These are phyloP conservation scores for Picathartes gymnocephalus DNA, from an alignment of 2,113 vertebrate genomes.

Conservation along the genomic window DNA sequence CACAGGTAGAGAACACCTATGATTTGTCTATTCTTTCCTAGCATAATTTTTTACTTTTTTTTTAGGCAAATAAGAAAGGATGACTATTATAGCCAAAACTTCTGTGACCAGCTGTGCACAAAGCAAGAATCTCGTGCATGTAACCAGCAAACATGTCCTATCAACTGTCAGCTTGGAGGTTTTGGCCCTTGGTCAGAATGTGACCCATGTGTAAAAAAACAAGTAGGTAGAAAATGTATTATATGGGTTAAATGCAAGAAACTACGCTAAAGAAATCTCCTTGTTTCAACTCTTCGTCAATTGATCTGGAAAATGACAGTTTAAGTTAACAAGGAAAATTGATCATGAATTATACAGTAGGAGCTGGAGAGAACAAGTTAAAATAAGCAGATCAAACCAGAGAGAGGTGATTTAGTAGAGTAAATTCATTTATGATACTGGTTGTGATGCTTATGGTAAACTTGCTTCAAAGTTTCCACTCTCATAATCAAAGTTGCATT, in stretches of 20 bases:
- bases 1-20: not conserved
- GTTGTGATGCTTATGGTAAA: not conserved
- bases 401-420: not conserved
- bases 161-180: slow-evolving; percentile 83
- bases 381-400: not conserved
- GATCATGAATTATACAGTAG: not conserved
- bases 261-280: not conserved
- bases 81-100: slow-evolving; percentile 76
- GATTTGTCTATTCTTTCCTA: not conserved
- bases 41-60: not conserved
- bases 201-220: slow-evolving; percentile 84
- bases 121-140: slow-evolving; percentile 73
- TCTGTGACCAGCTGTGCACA: slow-evolving; percentile 76
- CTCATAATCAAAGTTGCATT: not conserved
- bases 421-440: not conserved
- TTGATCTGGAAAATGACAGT: not conserved
- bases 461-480: not conserved
- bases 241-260: not conserved
- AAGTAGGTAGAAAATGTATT: slow-evolving; percentile 64
- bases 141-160: slow-evolving; percentile 80
- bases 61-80: slow-evolving; percentile 71
- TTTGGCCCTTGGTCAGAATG: slow-evolving; percentile 88
- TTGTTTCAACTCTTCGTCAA: not conserved
- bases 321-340: not conserved
- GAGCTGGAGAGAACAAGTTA: not conserved